Evolutionary conservation across 92 coral and sea anemone genomes (phyloP).

Genomic region (Desmophyllum pertusum): DNA sequence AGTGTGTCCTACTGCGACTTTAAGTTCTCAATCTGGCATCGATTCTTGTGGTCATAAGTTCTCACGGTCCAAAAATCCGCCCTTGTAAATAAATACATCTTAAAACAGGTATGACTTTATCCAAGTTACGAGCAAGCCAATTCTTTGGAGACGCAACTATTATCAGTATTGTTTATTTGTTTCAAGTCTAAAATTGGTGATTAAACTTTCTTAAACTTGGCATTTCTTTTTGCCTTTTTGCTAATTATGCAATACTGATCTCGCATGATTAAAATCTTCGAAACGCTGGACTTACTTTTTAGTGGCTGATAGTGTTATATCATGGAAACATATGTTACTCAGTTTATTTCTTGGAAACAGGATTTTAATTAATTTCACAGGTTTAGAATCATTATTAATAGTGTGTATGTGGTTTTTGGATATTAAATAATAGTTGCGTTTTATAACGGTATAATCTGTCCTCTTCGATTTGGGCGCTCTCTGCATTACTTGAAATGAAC

Average conservation of each 20-base stretch:
- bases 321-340: neutral
- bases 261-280: neutral
- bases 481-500: neutral
- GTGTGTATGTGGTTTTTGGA: neutral
- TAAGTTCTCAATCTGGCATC: neutral
- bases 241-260: neutral
- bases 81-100: neutral
- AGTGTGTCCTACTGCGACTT: neutral
- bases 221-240: neutral
- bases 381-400: neutral
- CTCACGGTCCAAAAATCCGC: constrained; percentile 6
- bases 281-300: neutral
- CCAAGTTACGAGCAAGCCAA: neutral
- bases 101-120: neutral
- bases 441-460: neutral
- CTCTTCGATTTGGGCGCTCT: neutral
- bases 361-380: neutral
- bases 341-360: neutral
- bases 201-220: constrained; percentile 10
- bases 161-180: constrained; percentile 12
- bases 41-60: neutral
- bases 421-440: neutral
- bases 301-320: neutral
- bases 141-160: neutral
- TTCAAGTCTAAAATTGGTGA: neutral